Conservation (phyloP, 2,888 invertebrate genomes). For the Amphimallon solstitiale region DNA sequence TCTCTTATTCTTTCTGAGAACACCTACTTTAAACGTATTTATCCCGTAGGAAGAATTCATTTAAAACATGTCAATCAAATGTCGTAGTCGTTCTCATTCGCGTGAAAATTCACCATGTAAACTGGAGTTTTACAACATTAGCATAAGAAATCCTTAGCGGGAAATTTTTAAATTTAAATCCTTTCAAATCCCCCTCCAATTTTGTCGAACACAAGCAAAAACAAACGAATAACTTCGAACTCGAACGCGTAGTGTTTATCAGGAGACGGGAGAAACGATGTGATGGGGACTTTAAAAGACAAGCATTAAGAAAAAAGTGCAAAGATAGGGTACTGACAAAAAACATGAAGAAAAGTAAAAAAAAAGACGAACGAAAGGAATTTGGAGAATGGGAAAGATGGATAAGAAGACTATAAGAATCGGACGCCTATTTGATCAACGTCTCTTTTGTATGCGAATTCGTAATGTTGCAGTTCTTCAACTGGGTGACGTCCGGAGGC, state of each 20-base stretch:
- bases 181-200: not conserved
- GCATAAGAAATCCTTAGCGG: slow-evolving; percentile 10
- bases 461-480: slow-evolving; percentile 49
- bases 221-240: slow-evolving; percentile 10
- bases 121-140: not conserved
- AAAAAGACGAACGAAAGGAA: slow-evolving; percentile 1
- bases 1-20: too few relatives aligned
- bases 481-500: slow-evolving; percentile 44
- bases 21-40: too few relatives aligned
- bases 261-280: not conserved
- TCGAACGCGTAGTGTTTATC: not conserved
- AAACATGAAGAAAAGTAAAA: not conserved
- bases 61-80: slow-evolving; percentile 12
- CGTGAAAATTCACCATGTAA: not conserved
- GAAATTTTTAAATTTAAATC: slow-evolving; percentile 7
- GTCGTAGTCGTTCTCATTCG: not conserved
- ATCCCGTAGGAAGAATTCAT: not conserved
- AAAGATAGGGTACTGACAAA: slow-evolving; percentile 13
- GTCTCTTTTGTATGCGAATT: slow-evolving; percentile 49
- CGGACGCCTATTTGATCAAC: slow-evolving; percentile 46
- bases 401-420: slow-evolving; percentile 4
- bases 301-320: slow-evolving; percentile 11
- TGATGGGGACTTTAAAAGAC: not conserved
- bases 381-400: not conserved
- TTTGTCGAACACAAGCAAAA: not conserved